Conservation (phyloP, 2,113 vertebrate genomes). For the Lepus europaeus region DNA sequence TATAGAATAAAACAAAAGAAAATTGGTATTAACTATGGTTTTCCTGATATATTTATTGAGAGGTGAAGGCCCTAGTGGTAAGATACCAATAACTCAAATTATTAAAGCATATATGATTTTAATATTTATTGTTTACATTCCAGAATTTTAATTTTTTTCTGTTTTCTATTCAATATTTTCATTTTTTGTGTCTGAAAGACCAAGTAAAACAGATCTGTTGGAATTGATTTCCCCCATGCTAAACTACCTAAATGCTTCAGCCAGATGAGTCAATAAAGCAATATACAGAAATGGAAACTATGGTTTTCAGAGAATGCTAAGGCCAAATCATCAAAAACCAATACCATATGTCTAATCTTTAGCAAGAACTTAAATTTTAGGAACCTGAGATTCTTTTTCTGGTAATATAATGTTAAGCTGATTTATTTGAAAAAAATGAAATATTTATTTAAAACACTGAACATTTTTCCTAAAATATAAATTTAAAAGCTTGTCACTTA, state of each 20-base stretch:
- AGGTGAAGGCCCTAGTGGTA: no score
- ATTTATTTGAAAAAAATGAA: background rate
- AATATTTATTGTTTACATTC: background rate
- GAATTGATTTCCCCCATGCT: background rate
- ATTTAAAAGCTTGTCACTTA: background rate
- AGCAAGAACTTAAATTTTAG: background rate
- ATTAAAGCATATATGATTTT: background rate
- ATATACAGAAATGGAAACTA: background rate
- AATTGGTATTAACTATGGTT: background rate
- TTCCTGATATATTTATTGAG: background rate
- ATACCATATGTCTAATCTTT: background rate
- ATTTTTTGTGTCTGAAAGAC: background rate
- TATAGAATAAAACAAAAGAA: background rate
- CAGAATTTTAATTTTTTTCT: background rate
- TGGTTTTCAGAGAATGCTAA: background rate
- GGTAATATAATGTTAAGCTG: background rate
- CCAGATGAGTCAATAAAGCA: background rate
- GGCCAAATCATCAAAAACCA: background rate
- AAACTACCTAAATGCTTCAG: background rate
- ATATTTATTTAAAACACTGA: background rate
- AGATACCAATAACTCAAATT: background rate
- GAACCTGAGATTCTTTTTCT: background rate
- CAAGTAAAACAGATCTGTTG: background rate
- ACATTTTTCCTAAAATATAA: background rate
- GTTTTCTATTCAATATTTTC: background rate